Evolutionary conservation across 2,888 invertebrate species (phyloP).

Genomic region (Apocheima hispidaria): DNA sequence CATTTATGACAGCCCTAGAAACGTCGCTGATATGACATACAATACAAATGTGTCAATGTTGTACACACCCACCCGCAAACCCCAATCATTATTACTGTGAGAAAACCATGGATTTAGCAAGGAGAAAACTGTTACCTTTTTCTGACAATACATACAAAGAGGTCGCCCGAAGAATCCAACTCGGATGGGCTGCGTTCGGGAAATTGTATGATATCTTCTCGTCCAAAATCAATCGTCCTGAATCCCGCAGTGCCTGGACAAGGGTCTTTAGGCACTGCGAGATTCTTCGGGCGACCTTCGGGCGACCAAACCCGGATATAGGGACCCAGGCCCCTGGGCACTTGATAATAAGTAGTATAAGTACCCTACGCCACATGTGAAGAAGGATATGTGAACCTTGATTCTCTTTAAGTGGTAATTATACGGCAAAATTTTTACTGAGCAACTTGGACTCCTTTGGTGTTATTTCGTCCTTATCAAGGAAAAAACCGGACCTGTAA

Average conservation of each 20-base stretch:
- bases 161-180: no score
- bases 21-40: slow-evolving; percentile 13
- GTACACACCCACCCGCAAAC: slow-evolving; percentile 15
- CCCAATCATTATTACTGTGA: neutral
- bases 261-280: no score
- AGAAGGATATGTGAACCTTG: neutral
- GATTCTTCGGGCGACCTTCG: no score
- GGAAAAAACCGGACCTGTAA: no score
- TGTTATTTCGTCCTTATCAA: no score
- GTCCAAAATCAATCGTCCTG: no score
- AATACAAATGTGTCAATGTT: slow-evolving; percentile 27
- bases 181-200: no score
- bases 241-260: no score
- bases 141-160: neutral
- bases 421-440: neutral
- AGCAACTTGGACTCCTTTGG: neutral
- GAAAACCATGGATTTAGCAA: no score
- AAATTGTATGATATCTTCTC: no score
- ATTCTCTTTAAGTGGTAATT: neutral
- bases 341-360: neutral
- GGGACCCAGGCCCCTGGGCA: neutral
- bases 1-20: slow-evolving; percentile 21
- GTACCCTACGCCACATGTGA: neutral
- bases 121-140: neutral
- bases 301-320: no score